phyloP scores from a whole-genome alignment of 2,113 vertebrate species.

The Nothoprocta pentlandii region DNA sequence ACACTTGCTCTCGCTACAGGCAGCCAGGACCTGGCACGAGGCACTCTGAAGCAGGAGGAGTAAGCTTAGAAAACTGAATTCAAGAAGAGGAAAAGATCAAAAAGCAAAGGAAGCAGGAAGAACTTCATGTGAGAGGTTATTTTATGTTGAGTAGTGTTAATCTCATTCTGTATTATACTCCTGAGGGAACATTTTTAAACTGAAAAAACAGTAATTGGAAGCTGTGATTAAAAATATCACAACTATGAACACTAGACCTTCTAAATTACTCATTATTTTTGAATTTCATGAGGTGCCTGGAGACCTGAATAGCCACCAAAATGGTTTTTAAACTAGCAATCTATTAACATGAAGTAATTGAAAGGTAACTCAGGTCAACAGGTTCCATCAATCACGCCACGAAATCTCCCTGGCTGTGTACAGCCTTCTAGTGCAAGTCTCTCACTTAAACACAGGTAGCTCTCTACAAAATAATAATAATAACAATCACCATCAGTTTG shows the following conservation, averaged over 20 bases:
- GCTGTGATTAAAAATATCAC: not conserved
- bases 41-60: not conserved
- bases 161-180: not conserved
- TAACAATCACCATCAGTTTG: too few relatives aligned
- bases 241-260: not conserved
- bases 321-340: not conserved
- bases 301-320: not conserved
- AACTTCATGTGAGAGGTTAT: not conserved
- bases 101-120: not conserved
- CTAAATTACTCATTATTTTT: not conserved
- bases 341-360: not conserved
- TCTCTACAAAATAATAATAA: not conserved
- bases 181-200: not conserved
- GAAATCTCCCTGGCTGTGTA: not conserved
- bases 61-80: not conserved
- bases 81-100: not conserved
- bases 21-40: not conserved
- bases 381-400: not conserved
- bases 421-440: not conserved
- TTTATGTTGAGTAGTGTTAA: not conserved
- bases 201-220: not conserved
- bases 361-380: not conserved
- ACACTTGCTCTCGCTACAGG: not conserved
- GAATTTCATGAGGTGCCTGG: accelerated
- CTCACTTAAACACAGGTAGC: not conserved